Percentiles rank a stretch among this genome's conserved stretches.
Evolutionary conservation across 2,113 vertebrate species (phyloP).

Genomic region (Taurulus bubalis): DNA sequence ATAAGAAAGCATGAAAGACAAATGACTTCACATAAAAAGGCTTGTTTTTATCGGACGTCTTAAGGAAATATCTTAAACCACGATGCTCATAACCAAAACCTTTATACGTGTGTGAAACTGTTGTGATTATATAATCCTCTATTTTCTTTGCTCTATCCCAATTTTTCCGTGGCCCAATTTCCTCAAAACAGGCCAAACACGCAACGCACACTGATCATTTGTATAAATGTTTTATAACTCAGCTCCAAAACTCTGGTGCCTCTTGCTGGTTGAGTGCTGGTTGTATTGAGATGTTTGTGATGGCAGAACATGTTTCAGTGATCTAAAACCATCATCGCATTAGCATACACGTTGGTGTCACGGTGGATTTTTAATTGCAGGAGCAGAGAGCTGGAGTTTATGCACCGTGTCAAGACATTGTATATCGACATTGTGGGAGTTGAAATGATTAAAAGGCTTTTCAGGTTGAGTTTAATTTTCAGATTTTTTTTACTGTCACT

Average conservation of each 20-base stretch:
- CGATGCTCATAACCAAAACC: not conserved
- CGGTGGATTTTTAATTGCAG: not conserved
- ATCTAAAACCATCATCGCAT: not conserved
- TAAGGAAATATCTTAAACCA: not conserved
- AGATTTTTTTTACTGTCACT: not conserved
- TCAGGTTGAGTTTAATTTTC: conserved; percentile 2
- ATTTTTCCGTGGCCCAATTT: not conserved
- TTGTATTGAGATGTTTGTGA: not conserved
- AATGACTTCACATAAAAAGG: not conserved
- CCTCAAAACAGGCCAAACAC: not conserved
- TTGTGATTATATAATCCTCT: not conserved
- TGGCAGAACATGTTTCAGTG: not conserved
- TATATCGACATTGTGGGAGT: not conserved
- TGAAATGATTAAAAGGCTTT: conserved; percentile 24
- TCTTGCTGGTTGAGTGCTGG: not conserved
- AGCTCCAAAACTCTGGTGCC: not conserved
- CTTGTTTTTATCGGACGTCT: not conserved
- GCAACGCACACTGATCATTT: not conserved
- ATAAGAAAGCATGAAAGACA: not conserved
- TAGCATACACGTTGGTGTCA: not conserved
- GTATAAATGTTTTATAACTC: not conserved
- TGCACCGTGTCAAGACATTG: not conserved
- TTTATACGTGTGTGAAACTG: not conserved
- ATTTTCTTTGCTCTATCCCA: conserved; percentile 10
- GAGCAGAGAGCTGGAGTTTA: not conserved